A percentile compares a stretch with the other conserved stretches of the same genome.
Conservation (phyloP, 2,797 vertebrate genomes). For the Champsocephalus esox region DNA sequence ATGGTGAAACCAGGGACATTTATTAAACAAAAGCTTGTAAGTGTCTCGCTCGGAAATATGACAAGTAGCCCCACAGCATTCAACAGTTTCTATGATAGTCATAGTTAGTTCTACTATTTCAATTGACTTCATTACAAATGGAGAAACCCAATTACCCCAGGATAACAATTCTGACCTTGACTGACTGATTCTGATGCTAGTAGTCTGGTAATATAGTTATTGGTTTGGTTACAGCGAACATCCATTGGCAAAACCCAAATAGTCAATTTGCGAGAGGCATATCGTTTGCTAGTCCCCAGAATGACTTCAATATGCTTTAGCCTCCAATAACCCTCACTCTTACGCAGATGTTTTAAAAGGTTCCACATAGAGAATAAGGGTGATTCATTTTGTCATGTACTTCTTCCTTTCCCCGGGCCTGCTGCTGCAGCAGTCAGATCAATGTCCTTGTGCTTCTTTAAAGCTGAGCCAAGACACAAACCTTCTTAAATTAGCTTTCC, state of each 20-base stretch:
- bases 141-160: too few species aligned
- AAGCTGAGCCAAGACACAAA: constrained; percentile 50
- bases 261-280: constrained; percentile 1
- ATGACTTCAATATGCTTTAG: background rate
- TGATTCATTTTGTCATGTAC: background rate
- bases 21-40: too few species aligned
- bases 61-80: background rate
- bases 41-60: background rate
- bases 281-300: background rate
- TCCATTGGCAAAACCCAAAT: constrained; percentile 1
- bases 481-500: constrained; percentile 48
- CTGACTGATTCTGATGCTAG: too few species aligned
- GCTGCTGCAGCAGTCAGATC: constrained; percentile 20
- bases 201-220: background rate
- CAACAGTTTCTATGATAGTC: background rate
- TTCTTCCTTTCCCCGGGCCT: background rate
- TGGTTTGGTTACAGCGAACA: background rate
- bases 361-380: constrained; percentile 18
- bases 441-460: constrained; percentile 32
- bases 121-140: too few species aligned
- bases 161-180: too few species aligned
- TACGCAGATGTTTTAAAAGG: constrained; percentile 24
- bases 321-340: constrained; percentile 8
- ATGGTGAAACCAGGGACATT: too few species aligned
- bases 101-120: background rate